phyloP scores from a whole-genome alignment of 2,797 vertebrate genomes.

The Caiman crocodilus region DNA sequence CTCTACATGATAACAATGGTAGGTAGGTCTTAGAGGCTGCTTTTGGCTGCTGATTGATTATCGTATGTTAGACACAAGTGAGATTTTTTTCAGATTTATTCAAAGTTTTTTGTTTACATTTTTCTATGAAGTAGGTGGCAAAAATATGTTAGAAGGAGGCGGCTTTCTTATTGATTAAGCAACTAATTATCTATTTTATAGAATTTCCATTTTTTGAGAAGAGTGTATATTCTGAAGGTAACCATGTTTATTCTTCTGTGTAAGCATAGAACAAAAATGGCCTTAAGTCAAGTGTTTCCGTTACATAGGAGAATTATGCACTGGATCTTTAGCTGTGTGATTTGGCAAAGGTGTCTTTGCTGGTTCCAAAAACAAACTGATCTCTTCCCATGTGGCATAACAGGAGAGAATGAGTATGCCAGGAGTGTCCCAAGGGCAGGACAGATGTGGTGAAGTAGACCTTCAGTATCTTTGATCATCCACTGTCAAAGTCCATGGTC shows the following conservation, averaged over 20 bases:
- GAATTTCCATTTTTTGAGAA: neutral
- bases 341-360: neutral
- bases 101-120: neutral
- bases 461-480: neutral
- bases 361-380: neutral
- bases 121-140: neutral
- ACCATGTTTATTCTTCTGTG: neutral
- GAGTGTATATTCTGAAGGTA: neutral
- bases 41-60: neutral
- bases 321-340: neutral
- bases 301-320: neutral
- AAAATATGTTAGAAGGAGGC: neutral
- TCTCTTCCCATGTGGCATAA: neutral
- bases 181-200: neutral
- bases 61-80: neutral
- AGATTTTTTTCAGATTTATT: neutral
- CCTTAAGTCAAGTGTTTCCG: neutral
- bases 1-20: constrained; percentile 90
- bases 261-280: neutral
- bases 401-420: neutral
- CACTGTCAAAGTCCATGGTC: neutral
- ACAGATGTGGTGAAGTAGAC: neutral
- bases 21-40: constrained; percentile 33
- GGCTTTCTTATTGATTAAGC: neutral
- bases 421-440: neutral